Evolutionary conservation across 2,888 invertebrate species (phyloP).

Genomic region (Apamea crenata): DNA sequence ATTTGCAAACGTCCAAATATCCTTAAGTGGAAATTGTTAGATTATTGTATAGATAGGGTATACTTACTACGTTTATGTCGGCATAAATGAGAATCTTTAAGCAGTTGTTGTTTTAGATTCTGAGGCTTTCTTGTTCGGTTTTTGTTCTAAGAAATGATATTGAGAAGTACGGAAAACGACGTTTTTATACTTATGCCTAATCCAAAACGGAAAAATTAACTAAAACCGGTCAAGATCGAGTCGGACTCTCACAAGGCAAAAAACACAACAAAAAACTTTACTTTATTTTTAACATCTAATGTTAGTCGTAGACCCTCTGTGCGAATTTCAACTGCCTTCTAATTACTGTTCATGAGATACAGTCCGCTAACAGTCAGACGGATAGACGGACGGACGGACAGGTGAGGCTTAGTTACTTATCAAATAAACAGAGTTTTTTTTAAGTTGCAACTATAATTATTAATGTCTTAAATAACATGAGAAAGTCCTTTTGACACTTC

Average conservation of each 20-base stretch:
- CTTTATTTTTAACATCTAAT: no score
- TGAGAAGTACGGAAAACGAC: no score
- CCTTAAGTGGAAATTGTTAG: constrained; percentile 55
- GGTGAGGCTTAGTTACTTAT: neutral
- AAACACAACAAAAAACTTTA: no score
- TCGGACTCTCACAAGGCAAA: no score
- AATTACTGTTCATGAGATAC: neutral
- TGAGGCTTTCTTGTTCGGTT: neutral
- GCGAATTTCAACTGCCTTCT: no score
- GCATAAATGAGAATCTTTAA: constrained; percentile 13
- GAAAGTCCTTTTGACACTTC: neutral
- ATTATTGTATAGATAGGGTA: constrained; percentile 31
- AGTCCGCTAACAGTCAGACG: neutral
- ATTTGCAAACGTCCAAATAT: constrained; percentile 69
- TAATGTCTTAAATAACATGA: neutral
- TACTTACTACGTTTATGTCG: constrained; percentile 11
- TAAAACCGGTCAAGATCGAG: neutral
- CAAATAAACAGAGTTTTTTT: neutral
- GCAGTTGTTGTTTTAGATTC: constrained; percentile 1
- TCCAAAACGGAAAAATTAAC: neutral
- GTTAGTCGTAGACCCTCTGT: no score
- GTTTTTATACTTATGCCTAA: neutral
- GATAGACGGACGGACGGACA: neutral
- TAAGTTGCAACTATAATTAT: neutral
- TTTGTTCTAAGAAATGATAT: neutral